Evolutionary conservation across 2,888 invertebrate species (phyloP), one percentile per base, ranked within the genome.

Genomic region (Reticulitermes lucifugus): DNA sequence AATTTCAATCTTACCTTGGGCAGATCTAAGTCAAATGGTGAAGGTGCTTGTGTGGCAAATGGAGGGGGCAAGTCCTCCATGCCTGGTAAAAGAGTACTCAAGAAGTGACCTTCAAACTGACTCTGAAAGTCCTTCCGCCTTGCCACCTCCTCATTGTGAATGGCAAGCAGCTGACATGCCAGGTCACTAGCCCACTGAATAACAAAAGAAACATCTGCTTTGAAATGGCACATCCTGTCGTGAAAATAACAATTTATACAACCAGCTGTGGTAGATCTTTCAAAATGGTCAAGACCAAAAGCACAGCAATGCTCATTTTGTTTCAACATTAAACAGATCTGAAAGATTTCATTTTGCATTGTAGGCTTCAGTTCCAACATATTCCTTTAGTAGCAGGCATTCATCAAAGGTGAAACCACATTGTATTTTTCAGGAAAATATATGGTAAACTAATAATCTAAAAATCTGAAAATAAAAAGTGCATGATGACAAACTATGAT

Each of bases 31-130:
- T 97, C 97, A 89, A 97, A 97, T n/a, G 93, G 91, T 0, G 94
- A 92, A 0, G 97, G 96, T 85, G 95, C 93, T 89, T 95, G 94
- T 6, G 96, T 96, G 83, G 97, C 98, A 90, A 96, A 98, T 0
- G 95, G 92, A 4, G 96, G 95, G 1, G 98, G 96, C 86, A 95
- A 91, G 89, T 98, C 98, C 83, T 96, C 95, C 92, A 99, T 94
- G 0, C 98, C 98, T 0, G 97, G 96, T 91, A 99, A 99, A 73
- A 99, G 91, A 21, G 95, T 70, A 75, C 84, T 86, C 59, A 87
- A 83, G 88, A 93, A 93, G 89, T 93, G 99, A 0, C 96, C 96
- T 43, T 97, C 96, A 89, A 97, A 96, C 86, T 94, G 92, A 0
- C 91, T 89, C 88, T 95, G 94, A 90, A 98, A 98, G 14, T 95